Evolutionary conservation across 2,113 vertebrate genomes (phyloP).

Genomic region (Plecturocebus donacophilus): DNA sequence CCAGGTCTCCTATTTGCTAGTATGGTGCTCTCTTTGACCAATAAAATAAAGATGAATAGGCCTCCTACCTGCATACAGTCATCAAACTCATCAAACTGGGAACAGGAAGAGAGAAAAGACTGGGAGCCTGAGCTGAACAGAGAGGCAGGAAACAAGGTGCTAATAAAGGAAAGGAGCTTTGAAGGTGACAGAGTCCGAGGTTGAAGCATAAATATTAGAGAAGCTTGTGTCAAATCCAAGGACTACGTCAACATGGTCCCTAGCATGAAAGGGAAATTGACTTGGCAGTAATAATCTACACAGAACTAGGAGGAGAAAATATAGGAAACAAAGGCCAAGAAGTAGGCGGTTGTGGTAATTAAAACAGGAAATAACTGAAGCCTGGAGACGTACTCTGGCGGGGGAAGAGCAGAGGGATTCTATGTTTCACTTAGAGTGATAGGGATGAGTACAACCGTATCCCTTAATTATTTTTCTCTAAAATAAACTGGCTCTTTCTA

Average conservation of each 20-base stretch:
- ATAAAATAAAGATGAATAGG: background rate
- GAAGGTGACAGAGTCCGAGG: background rate
- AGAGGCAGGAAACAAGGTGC: background rate
- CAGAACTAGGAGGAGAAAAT: background rate
- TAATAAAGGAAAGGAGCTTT: background rate
- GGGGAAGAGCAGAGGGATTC: background rate
- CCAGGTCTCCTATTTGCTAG: background rate
- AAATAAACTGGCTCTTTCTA: slow-evolving; percentile 40
- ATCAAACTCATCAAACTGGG: background rate
- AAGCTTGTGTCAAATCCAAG: background rate
- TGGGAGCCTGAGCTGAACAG: background rate
- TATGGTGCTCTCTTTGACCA: background rate
- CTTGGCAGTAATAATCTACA: slow-evolving; percentile 48
- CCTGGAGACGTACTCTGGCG: slow-evolving; percentile 16
- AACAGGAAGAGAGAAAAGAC: background rate
- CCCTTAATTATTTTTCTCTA: slow-evolving; percentile 34
- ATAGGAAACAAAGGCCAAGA: slow-evolving; percentile 27
- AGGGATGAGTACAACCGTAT: background rate
- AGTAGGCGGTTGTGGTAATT: slow-evolving; percentile 29
- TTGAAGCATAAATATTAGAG: background rate
- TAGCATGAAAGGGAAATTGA: slow-evolving; percentile 36
- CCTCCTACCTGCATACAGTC: background rate
- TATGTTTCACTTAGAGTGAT: background rate
- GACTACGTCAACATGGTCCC: background rate
- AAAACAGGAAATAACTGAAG: slow-evolving; percentile 31